Evolutionary conservation across 1,140 invertebrate species (phyloP), one percentile per base, ranked within the genome.

Genomic region (Solenopsis fugax): DNA sequence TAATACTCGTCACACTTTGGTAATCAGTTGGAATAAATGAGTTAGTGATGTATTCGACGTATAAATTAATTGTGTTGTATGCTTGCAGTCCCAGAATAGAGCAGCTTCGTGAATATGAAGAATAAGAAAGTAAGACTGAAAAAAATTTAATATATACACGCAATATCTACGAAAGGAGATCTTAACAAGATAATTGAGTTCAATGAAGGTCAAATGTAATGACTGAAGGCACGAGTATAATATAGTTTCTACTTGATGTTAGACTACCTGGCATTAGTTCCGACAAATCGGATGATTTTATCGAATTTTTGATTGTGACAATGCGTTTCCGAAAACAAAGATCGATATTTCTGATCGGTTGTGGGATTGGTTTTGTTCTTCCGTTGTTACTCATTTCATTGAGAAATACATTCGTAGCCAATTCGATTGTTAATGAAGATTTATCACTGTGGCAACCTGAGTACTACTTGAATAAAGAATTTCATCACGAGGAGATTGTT

Each of bases 281-380:
- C 3, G 13, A 62, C 18, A 52, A 48, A 29, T 18, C 50, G 10
- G 6, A 64, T 1, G 34, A 12, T 56, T 52, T 60, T 37, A 21
- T 34, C 4, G 29, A 77, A 1, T 82, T 58, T 65, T 65, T 21
- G 6, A 18, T 21, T 24, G 50, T 34, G 45, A n/a, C 7, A 9
- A 90, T 90, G 89, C 48, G 54, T 54, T 21, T 56, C 5, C 45
- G 60, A 9, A 90, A 90, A 34, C 29, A 34, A 10, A 29, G 45
- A 21, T 81, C 69, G 2, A 29, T 85, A 13, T 90, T 90, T 64
- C 5, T 90, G 1, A 5, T 88, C 9, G 93, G 93, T 77, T 93
- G 88, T 58, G 67, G 86, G 16, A 90, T 93, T 67, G 93, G 93
- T 16, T 92, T 91, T 75, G 9, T 85, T 48, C 21, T 89, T 21